phyloP scores from a whole-genome alignment of 2,888 invertebrate genomes.

The Argyresthia albistria region DNA sequence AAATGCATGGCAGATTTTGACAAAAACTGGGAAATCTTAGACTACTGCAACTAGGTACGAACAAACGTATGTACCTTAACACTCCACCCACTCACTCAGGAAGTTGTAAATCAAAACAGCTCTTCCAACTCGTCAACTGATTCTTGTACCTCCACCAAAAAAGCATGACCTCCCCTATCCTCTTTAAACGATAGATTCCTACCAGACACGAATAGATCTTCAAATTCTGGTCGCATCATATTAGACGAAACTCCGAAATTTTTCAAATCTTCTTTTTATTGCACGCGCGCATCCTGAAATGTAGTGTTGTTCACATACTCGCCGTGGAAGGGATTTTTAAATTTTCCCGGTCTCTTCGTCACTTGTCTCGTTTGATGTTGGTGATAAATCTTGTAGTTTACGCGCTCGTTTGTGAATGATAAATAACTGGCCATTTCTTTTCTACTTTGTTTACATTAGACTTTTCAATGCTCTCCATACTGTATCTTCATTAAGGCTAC shows the following conservation, averaged over 20 bases:
- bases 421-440: conserved; percentile 2
- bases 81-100: conserved; percentile 36
- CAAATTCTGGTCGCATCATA: conserved; percentile 20
- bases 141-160: conserved; percentile 30
- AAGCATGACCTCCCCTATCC: conserved; percentile 20
- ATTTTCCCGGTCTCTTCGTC: conserved; percentile 10
- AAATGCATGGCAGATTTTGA: too few relatives aligned
- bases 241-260: conserved; percentile 41
- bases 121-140: conserved; percentile 36
- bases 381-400: conserved; percentile 11
- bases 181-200: conserved; percentile 7
- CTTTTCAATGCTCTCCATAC: neutral
- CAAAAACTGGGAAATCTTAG: too few relatives aligned
- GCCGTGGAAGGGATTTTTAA: conserved; percentile 9
- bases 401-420: conserved; percentile 5
- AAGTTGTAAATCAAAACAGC: conserved; percentile 59
- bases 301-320: conserved; percentile 19
- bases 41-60: too few relatives aligned
- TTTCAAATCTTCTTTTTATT: conserved; percentile 50
- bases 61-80: too few relatives aligned
- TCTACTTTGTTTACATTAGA: neutral
- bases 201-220: conserved; percentile 16
- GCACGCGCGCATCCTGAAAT: conserved; percentile 43
- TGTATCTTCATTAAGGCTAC: neutral
- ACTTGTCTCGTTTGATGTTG: conserved; percentile 10